These are phyloP conservation scores for Heliothis virescens DNA, from an alignment of 1,140 invertebrate genomes.

Conservation along the genomic window DNA sequence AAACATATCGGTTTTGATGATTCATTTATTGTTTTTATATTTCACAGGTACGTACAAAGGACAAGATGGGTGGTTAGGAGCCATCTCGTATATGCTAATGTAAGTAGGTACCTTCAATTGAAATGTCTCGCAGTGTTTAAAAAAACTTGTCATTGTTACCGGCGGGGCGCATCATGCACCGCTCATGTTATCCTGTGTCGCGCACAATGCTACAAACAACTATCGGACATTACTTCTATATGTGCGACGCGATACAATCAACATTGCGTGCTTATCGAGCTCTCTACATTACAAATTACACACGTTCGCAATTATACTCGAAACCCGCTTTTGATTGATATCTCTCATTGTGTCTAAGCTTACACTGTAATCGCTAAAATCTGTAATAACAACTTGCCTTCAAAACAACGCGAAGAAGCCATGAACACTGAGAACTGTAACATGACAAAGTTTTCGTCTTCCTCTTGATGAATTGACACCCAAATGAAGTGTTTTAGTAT, in stretches of 20 bases:
- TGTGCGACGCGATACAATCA: slow-evolving; percentile 52
- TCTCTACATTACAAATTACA: slow-evolving; percentile 51
- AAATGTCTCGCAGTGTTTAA: slow-evolving; percentile 63
- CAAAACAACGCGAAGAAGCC: slow-evolving; percentile 11
- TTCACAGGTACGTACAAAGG: slow-evolving; percentile 69
- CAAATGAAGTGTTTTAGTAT: too few relatives aligned
- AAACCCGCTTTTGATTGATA: slow-evolving; percentile 40
- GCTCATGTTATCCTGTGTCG: slow-evolving; percentile 63
- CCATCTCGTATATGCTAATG: slow-evolving; percentile 66
- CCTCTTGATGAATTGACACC: not conserved
- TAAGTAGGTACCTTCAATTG: slow-evolving; percentile 57
- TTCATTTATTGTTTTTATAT: slow-evolving; percentile 64
- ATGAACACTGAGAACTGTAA: not conserved
- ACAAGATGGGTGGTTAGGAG: slow-evolving; percentile 57
- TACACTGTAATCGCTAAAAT: not conserved
- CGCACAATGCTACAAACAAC: slow-evolving; percentile 61
- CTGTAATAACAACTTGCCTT: slow-evolving; percentile 20
- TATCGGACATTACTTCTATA: slow-evolving; percentile 50
- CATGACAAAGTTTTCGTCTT: not conserved
- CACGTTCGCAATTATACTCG: slow-evolving; percentile 44
- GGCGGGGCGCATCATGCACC: slow-evolving; percentile 54
- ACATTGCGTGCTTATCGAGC: slow-evolving; percentile 52
- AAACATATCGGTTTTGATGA: slow-evolving; percentile 46
- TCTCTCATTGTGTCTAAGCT: slow-evolving; percentile 26
- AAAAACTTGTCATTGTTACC: slow-evolving; percentile 70